Percentiles rank a stretch among this genome's conserved stretches.
Evolutionary conservation across 1,140 invertebrate genomes (phyloP).

Genomic region (Sarcophaga bullata): DNA sequence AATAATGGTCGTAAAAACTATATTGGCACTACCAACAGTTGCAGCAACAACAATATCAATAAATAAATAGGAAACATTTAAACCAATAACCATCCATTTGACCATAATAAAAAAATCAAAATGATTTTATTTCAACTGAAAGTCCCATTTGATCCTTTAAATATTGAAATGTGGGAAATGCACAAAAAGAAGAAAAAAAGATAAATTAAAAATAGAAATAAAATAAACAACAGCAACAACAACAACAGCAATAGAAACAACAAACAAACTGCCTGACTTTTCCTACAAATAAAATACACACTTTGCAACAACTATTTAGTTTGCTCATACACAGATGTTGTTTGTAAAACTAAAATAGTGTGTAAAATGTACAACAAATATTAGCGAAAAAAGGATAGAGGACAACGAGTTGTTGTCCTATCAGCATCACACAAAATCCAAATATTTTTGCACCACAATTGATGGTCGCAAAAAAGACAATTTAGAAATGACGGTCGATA

Average conservation of each 20-base stretch:
- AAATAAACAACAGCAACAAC: neutral
- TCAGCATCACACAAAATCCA: slow-evolving; percentile 5
- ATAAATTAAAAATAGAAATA: no score
- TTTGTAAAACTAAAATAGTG: neutral
- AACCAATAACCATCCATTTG: neutral
- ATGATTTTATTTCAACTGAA: slow-evolving; percentile 3
- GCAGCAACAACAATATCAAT: neutral
- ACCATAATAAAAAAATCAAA: neutral
- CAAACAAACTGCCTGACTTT: no score
- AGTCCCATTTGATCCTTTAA: slow-evolving; percentile 1
- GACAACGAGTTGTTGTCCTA: neutral
- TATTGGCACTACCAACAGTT: neutral
- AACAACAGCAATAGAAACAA: no score
- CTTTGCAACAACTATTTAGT: no score
- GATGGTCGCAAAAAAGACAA: neutral
- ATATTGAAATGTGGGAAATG: slow-evolving; percentile 17
- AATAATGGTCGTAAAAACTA: no score
- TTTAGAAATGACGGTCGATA: no score
- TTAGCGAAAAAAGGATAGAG: neutral
- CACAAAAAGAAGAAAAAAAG: neutral
- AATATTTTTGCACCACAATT: slow-evolving; percentile 21
- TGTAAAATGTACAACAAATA: slow-evolving; percentile 1
- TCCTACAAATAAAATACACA: no score
- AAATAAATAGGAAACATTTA: neutral
- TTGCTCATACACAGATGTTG: no score